Percentiles rank a stretch among this genome's conserved stretches.
phyloP scores from a whole-genome alignment of 1,140 invertebrate genomes.

The Anastrepha ludens region DNA sequence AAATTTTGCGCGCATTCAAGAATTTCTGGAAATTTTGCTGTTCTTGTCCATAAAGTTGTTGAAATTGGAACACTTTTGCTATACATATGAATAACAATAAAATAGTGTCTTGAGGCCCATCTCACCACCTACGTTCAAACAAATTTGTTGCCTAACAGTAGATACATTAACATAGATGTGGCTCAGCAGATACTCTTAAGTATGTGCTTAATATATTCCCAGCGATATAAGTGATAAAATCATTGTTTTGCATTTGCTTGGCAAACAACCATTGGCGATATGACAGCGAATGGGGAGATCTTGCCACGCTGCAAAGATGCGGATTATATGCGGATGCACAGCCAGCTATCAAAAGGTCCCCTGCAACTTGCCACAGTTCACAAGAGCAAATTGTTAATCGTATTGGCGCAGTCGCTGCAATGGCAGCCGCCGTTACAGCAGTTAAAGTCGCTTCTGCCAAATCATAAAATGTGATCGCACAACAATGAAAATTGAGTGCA shows the following conservation, averaged over 20 bases:
- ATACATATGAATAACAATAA: no score
- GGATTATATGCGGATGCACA: slow-evolving; percentile 11
- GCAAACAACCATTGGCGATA: slow-evolving; percentile 29
- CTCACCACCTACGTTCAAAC: background rate
- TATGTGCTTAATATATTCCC: slow-evolving; percentile 50
- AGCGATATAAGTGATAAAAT: slow-evolving; percentile 50
- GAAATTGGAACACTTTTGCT: no score
- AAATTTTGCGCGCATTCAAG: no score
- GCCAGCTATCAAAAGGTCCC: background rate
- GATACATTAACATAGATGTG: background rate
- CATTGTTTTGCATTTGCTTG: slow-evolving; percentile 14
- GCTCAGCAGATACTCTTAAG: background rate
- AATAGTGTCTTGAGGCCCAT: no score
- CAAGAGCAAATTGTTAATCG: slow-evolving; percentile 46
- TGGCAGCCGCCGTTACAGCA: background rate
- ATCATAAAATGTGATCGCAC: slow-evolving; percentile 54
- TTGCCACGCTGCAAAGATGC: background rate
- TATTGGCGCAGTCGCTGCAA: background rate
- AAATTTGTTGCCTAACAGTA: slow-evolving; percentile 16
- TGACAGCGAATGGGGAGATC: background rate
- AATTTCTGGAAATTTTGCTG: no score
- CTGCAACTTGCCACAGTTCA: slow-evolving; percentile 47
- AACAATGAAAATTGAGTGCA: slow-evolving; percentile 53
- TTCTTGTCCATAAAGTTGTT: no score
- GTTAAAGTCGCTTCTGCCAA: slow-evolving; percentile 49